Evolutionary conservation across 2,888 invertebrate species (phyloP), one percentile per base, ranked within the genome.

Genomic region (Noctua janthe): DNA sequence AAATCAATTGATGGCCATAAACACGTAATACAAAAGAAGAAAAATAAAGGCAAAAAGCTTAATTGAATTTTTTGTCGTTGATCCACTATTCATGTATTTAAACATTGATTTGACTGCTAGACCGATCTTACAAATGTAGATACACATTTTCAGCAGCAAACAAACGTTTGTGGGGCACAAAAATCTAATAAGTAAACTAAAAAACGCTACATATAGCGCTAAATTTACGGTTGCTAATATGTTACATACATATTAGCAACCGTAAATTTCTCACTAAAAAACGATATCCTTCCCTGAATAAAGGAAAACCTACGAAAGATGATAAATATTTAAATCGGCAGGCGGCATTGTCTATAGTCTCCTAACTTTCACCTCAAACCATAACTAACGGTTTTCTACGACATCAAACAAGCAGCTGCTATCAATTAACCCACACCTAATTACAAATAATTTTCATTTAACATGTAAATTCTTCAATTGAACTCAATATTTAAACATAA

Each of bases 391-490:
- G 74, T 71, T 59, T 23, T 4, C 13, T 59, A 73, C 59, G 54
- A 74, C 49, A 59, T 79, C 70, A 87, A 74, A 84, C 80, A 64
- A 87, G 80, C 85, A 85, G 87, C 85, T 88, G 88, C 29, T 47
- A 67, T 62, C 74, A 87, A 85, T 85, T 84, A 84, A 85, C 73
- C 87, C 80, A 80, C 84, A 84, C 74, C 87, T 76, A 84, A 85
- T 85, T 85, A 85, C 80, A 76, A 87, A 87, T 87, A 67, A 86
- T 83, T 86, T 86, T 76, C 80, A 80, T 80, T 88, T 84, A 83
- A 82, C 74, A 83, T 86, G 86, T 86, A 86, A 88, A 86, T 86
- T 86, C 72, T 67, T 74, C 85, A 81, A 85, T 88, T 81, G 86
- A 77, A 81, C 74, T 78, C 77, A 74, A 85, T 88, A 80, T 81